A percentile compares a stretch with the other conserved stretches of the same genome.
phyloP scores from a whole-genome alignment of 2,797 vertebrate genomes.

The Allobates femoralis region DNA sequence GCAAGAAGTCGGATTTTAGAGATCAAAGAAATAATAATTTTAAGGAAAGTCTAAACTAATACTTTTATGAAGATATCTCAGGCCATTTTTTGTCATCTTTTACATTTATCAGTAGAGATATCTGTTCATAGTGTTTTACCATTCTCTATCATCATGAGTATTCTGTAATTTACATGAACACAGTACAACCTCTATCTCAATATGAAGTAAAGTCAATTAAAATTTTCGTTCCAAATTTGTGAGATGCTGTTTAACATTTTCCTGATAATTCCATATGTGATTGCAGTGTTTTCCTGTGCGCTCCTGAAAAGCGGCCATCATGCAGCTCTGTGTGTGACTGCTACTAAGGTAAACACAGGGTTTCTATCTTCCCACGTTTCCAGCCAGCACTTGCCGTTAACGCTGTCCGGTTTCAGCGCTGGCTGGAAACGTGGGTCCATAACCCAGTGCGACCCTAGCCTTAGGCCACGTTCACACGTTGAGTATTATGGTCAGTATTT shows the following conservation, averaged over 20 bases:
- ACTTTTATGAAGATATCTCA: background rate
- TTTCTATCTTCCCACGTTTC: too few relatives aligned
- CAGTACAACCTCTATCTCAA: background rate
- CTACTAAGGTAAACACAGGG: too few relatives aligned
- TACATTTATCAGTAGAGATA: background rate
- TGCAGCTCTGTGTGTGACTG: too few relatives aligned
- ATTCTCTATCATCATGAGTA: background rate
- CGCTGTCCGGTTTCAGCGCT: too few relatives aligned
- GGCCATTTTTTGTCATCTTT: background rate
- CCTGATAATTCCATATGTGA: background rate
- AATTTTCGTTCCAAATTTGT: background rate
- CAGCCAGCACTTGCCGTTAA: too few relatives aligned
- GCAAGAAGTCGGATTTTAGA: background rate
- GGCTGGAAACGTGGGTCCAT: too few relatives aligned
- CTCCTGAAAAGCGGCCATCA: too few relatives aligned
- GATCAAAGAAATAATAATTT: slow-evolving; percentile 15
- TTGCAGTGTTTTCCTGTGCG: too few relatives aligned
- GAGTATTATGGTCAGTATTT: too few relatives aligned
- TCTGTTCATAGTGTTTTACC: background rate
- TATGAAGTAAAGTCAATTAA: background rate
- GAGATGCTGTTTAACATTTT: background rate
- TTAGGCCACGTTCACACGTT: too few relatives aligned
- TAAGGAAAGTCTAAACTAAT: background rate
- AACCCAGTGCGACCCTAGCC: too few relatives aligned
- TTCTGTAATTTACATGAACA: background rate